Percentiles rank a stretch among this genome's conserved stretches.
phyloP scores from a whole-genome alignment of 2,888 invertebrate genomes.

The Eristalis tenax region DNA sequence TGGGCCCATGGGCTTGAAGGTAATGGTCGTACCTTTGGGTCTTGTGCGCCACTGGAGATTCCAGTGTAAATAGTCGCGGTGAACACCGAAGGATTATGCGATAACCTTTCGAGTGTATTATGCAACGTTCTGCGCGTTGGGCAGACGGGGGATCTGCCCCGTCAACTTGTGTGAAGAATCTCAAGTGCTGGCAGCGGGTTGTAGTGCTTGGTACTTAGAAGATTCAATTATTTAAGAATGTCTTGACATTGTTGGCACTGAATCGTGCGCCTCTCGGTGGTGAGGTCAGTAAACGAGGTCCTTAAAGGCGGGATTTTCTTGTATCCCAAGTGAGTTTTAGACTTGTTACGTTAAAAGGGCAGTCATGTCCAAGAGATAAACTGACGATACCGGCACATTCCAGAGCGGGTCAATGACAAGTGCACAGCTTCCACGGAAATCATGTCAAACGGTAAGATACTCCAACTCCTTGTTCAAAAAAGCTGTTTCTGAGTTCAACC shows the following conservation, averaged over 20 bases:
- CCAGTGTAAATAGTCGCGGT: background rate
- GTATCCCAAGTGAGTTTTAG: background rate
- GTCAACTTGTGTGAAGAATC: background rate
- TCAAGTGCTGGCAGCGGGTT: too few species aligned
- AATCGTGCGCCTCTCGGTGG: background rate
- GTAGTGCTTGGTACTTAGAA: too few species aligned
- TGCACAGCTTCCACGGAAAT: too few species aligned
- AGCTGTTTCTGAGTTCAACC: too few species aligned
- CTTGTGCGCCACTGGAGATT: constrained; percentile 7
- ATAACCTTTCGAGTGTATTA: constrained; percentile 2
- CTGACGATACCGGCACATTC: too few species aligned
- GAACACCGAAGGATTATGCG: constrained; percentile 24
- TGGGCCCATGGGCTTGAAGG: background rate
- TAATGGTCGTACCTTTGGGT: background rate
- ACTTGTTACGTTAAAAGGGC: too few species aligned
- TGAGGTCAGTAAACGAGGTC: background rate
- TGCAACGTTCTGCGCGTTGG: background rate
- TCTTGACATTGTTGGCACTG: background rate
- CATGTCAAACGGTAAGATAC: too few species aligned
- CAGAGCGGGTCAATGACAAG: too few species aligned
- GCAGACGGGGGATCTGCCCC: too few species aligned
- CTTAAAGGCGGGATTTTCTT: background rate
- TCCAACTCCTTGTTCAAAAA: too few species aligned
- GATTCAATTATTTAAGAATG: background rate
- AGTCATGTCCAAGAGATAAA: too few species aligned